Conservation (phyloP, 2,113 vertebrate genomes). For the Boleophthalmus pectinirostris region DNA sequence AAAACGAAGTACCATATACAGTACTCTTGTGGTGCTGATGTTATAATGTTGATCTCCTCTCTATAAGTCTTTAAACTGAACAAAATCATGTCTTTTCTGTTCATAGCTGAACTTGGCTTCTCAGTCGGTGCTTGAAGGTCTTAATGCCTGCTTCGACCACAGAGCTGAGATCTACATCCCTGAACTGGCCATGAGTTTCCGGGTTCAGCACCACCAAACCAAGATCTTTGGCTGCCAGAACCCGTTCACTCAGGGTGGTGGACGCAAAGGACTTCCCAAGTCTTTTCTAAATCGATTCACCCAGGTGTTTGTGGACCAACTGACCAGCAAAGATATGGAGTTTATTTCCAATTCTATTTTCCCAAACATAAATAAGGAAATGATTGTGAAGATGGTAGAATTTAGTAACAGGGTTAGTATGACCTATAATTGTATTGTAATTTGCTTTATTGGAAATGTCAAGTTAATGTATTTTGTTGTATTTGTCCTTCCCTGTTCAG, state of each 20-base stretch:
- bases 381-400: conserved; percentile 91
- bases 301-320: conserved; percentile 96
- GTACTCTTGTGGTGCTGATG: background rate
- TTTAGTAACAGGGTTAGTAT: conserved; percentile 89
- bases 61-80: background rate
- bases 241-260: conserved; percentile 93
- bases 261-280: conserved; percentile 92
- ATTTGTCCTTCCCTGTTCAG: conserved; percentile 56
- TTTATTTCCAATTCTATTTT: conserved; percentile 89
- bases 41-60: background rate
- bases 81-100: background rate
- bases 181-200: conserved; percentile 91
- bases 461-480: background rate
- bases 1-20: too few species aligned
- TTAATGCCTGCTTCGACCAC: conserved; percentile 98
- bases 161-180: conserved; percentile 94
- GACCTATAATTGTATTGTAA: background rate
- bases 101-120: conserved; percentile 93
- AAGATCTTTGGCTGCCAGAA: conserved; percentile 99
- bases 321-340: conserved; percentile 90
- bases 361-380: conserved; percentile 83
- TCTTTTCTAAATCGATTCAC: conserved; percentile 98
- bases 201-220: conserved; percentile 89
- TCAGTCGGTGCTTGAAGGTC: conserved; percentile 95
- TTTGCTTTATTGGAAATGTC: background rate